Evolutionary conservation across 2,113 vertebrate species (phyloP).

Genomic region (Axis porcinus): DNA sequence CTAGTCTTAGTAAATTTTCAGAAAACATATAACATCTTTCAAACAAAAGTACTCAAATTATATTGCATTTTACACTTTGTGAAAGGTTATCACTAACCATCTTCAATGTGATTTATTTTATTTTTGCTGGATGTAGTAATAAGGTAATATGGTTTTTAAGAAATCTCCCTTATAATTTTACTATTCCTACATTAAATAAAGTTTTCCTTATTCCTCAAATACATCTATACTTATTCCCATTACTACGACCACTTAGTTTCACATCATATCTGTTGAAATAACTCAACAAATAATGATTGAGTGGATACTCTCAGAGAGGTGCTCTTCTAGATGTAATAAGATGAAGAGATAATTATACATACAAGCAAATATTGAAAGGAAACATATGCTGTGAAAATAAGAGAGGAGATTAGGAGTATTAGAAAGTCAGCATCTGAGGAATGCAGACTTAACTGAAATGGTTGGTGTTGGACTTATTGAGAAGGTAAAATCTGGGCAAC

Average conservation of each 20-base stretch:
- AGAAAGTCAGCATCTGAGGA: not conserved
- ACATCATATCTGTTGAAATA: not conserved
- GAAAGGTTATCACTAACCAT: not conserved
- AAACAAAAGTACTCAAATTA: not conserved
- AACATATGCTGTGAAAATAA: not conserved
- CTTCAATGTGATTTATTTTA: not conserved
- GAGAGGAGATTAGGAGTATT: not conserved
- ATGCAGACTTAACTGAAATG: not conserved
- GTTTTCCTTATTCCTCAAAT: not conserved
- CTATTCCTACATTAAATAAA: not conserved
- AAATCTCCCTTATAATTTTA: not conserved
- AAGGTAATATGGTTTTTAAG: not conserved
- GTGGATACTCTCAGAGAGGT: not conserved
- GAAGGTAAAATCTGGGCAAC: not conserved
- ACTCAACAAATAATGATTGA: not conserved
- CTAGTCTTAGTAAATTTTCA: not conserved
- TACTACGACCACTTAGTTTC: not conserved
- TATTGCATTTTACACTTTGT: not conserved
- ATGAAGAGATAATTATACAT: not conserved
- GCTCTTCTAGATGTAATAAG: not conserved
- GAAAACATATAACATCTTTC: not conserved
- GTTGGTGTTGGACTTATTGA: not conserved
- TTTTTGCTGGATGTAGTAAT: not conserved
- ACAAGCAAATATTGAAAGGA: not conserved
- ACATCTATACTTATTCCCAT: not conserved